Base-by-base conservation (phyloP, 2,888 invertebrate genomes). In the Phanerotoma sp. region DNA sequence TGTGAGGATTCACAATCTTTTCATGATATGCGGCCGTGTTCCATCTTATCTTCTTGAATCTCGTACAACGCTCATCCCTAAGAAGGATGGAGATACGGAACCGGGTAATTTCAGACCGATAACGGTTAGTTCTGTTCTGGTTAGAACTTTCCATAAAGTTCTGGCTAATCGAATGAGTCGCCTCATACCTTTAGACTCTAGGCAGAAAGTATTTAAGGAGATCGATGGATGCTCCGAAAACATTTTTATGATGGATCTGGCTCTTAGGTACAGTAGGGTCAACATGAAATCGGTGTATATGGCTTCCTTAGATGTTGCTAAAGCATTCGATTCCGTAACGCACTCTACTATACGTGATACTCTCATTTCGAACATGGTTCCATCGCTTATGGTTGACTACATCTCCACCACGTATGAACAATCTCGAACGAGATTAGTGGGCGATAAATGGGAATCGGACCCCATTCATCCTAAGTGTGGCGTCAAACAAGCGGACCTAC, bases 401-500 rank as follows among this genome's bases (percentile, higher is more conserved):
- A 40, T 63, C 6, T 7, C 6, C 3, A 51, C 49, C 6, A 15
- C 21, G 1, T 61, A 60, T 11, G 5, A 13, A 5, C 18, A 21
- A 3, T 44, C 50, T 10, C 47, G 18, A 4, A 62, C 61, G 2
- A 46, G 37, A 4, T 37, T 62, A 5, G 5, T 13, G 1, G 50
- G 53, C 13, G 45, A 28, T 0, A 42, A 21, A 1, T 58, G 56
- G 54, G 44, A 16, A n/a, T 56, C 60, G 0, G 40, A 50, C 2
- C 10, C 22, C 3, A 56, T 63, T 1, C 21, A 46, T 6, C 57
- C 57, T 0, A 44, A 16, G 2, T 38, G 61, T n/a, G 64, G 64
- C 1, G 67, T 66, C 0, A 64, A 56, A 20, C 64, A 65, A 16
- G 62, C 64, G 1, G 64, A 65, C 35, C 66, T 64, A 0, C 38